Base-by-base conservation (phyloP, 2,113 vertebrate species). In the Odontesthes bonariensis region DNA sequence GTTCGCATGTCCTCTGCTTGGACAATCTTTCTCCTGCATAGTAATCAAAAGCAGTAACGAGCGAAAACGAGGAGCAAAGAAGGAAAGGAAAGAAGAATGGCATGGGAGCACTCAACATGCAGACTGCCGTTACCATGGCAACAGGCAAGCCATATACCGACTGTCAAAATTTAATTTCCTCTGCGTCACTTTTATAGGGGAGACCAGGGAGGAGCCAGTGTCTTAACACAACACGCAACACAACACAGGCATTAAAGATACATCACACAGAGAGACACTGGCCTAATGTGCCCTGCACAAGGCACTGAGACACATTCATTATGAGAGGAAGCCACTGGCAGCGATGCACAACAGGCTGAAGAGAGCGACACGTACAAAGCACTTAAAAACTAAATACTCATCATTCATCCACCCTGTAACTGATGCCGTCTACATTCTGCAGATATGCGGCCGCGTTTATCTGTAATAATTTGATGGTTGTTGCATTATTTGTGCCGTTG, bases 141-240 rank as follows among this genome's bases (percentile, higher is more conserved):
- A 91, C 91, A 87, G 62, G 83, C 20, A 83, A 85, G 79, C 86
- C 71, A 81, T 78, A 86, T 81, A 57, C 68, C 77, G 73, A 61
- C 61, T 85, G 82, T 85, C 62, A 82, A 85, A 80, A 86, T 85
- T 60, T 71, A 58, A 88, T 87, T 89, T 84, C 83, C 80, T 85
- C 67, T 83, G 72, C 69, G 55, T 69, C 32, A 80, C 71, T 81
- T 68, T 68, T 82, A 83, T 70, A 81, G 42, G 65, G 57, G 70
- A 82, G 23, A 77, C 13, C 1, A 62, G 31, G 58, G 63, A 81
- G 56, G 23, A 65, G 61, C 55, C 40, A 1, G 69, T 38, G 27
- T 71, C 65, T 72, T 67, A 51, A 62, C 64, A 74, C 31, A 65
- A 70, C 64, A 69, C 47, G 60, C 59, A 46, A 67, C 65, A 75